Base-by-base conservation (phyloP, 2,888 invertebrate species). In the Lithophane semibrunnea region DNA sequence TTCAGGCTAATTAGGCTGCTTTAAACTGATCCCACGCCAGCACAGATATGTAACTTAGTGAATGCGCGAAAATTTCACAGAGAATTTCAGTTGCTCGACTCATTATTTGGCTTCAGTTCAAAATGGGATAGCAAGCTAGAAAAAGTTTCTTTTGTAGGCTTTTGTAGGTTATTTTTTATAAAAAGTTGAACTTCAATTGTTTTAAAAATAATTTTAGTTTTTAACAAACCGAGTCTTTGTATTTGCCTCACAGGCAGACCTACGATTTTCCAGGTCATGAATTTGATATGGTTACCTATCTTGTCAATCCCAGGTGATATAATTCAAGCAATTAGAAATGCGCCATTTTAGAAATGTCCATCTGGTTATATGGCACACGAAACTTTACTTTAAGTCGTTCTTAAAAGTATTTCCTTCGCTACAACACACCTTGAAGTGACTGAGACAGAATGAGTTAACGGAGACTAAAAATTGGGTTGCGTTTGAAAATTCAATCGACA, bases 101-200 rank as follows among this genome's bases (percentile, higher is more conserved):
- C 37, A 42, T 77, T 63, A 68, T 54, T 76, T 76, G 81, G 77
- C 65, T 63, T 67, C n/a, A 58, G 44, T 76, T 76, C 76, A 80
- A 81, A 76, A 63, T 67, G 37, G 16, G 21, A 66, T 4, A 29
- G 60, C 42, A 29, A 8, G 12, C 29, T 65, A 58, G n/a, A 21
- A 44, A 16, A 16, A 0, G 2, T 44, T 29, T n/a, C 21, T 42
- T 49, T 61, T 69, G 8, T 54, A 24, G 16, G 3, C n/a, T n/a
- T n/a, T n/a, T n/a, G n/a, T n/a, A n/a, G n/a, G n/a, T n/a, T n/a
- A n/a, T n/a, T n/a, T n/a, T n/a, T n/a, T n/a, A n/a, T n/a, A n/a
- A n/a, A n/a, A n/a, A n/a, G 8, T 18, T 21, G 5, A 37, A 44
- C 24, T 44, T 52, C 4, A 18, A n/a, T 61, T 49, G 12, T 67